These are phyloP conservation scores for Oscheius sp. DNA, from an alignment of 2,888 invertebrate species.

Conservation along the genomic window DNA sequence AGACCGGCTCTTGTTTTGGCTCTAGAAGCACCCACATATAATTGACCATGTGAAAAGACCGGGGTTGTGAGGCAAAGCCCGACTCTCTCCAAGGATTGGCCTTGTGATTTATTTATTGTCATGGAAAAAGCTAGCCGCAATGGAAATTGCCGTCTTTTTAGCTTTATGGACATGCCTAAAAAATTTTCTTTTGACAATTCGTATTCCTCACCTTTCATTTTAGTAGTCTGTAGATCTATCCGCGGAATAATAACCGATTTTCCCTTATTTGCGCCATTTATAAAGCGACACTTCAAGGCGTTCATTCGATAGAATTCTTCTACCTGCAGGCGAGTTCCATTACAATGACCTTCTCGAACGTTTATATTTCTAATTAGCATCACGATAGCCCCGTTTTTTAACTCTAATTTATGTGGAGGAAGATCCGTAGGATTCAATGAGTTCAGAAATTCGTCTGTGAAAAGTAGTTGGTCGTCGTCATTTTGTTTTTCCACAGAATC, in stretches of 20 bases:
- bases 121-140: constrained; percentile 62
- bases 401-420: constrained; percentile 29
- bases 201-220: background rate
- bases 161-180: constrained; percentile 13
- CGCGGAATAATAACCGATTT: constrained; percentile 13
- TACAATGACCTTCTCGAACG: background rate
- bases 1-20: constrained; percentile 16
- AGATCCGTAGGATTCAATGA: constrained; percentile 33
- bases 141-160: constrained; percentile 21
- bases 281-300: constrained; percentile 9
- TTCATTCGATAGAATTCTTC: background rate
- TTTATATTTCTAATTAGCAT: constrained; percentile 14
- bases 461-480: background rate
- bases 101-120: constrained; percentile 72
- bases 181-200: background rate
- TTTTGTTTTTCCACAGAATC: background rate
- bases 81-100: constrained; percentile 54
- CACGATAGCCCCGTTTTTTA: constrained; percentile 1
- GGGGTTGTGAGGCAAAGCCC: constrained; percentile 44
- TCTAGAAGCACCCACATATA: constrained; percentile 62
- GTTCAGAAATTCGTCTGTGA: constrained; percentile 33
- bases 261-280: constrained; percentile 15
- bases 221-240: constrained; percentile 5
- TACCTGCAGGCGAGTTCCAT: constrained; percentile 11
- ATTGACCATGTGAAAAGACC: constrained; percentile 67